Base-by-base conservation (phyloP, 2,113 vertebrate species). In the Prietella phreatophila region DNA sequence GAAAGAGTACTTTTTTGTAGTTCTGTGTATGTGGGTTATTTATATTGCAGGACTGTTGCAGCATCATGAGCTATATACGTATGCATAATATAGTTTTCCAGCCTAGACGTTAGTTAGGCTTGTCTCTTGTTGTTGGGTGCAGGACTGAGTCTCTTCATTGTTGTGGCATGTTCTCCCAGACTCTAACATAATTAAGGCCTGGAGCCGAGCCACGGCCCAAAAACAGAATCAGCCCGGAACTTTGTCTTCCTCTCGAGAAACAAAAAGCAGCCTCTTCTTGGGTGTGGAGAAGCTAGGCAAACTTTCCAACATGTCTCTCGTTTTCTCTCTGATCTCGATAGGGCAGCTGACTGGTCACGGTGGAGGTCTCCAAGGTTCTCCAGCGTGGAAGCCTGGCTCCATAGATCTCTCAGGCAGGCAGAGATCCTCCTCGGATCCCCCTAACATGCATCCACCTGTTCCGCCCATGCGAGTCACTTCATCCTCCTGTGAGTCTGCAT, bases 371-470 rank as follows among this genome's bases (percentile, higher is more conserved):
- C 94, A 96, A 84, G 92, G 93, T 80, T 96, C 97, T 91, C 92
- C 95, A 93, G 91, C 92, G 91, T 99, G 98, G 98, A 99, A 98
- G 93, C 95, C 97, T 86, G 94, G 96, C 93, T 93, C 96, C 92
- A 93, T 97, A 93, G 96, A 97, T 94, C 94, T 96, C 94, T 95
- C 94, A 85, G 95, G 97, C 93, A 94, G 98, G 92, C 98, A 99
- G 94, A 96, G 98, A 91, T 99, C 98, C 67, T 99, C 98, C 91
- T 99, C 98, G 78, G 98, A 99, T 95, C 98, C 98, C 89, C 98
- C 98, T 93, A 97, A 98, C 96, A 97, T 97, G 96, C 98, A 99
- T 92, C 97, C 98, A 33, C 98, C 98, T 84, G 95, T 97, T 83
- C 98, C 98, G 82, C 98, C 98, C 78, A 93, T 98, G 90, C 97